Evolutionary conservation across 2,888 invertebrate species (phyloP), one percentile per base, ranked within the genome.

Genomic region (Nasonia oneida): DNA sequence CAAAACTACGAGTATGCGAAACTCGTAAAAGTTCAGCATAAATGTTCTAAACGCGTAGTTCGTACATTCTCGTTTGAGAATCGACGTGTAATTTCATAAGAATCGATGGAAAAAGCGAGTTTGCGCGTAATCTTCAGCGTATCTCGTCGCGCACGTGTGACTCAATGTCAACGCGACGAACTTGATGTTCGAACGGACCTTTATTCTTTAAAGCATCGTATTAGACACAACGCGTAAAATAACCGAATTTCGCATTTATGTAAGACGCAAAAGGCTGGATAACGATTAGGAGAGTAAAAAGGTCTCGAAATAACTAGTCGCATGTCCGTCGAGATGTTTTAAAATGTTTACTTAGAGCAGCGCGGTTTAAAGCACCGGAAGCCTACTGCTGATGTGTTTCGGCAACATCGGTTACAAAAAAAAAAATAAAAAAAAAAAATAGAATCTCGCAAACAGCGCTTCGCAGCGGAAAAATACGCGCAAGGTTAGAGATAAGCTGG

Each of bases 101-200:
- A 57, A 57, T n/a, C 4, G 5, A n/a, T 57, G 15, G n/a, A 57
- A n/a, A 57, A 57, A 57, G 57, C 3, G 57, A n/a, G n/a, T 57
- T 57, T n/a, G 37, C 57, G 57, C 57, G n/a, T 57, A 57, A 57
- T 57, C 57, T 29, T 57, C 18, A n/a, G n/a, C n/a, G 57, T 57
- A 57, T 57, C 57, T 57, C 57, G 57, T 57, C 57, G 15, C 57
- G 57, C 57, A 57, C 57, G 57, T 57, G 57, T 57, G 57, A 57
- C 18, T 67, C 23, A 67, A 67, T 67, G 10, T 29, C 33, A 67
- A 23, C 33, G 67, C 33, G 14, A 23, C 33, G 29, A 67, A 4
- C n/a, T 57, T 57, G 57, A 57, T 57, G 6, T 47, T 12, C 12
- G 2, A 47, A 57, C 5, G 18, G 14, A 53, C 0, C 12, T 53